A percentile compares a stretch with the other conserved stretches of the same genome.
Evolutionary conservation across 2,888 invertebrate genomes (phyloP).

Genomic region (Aspidiotus destructor): DNA sequence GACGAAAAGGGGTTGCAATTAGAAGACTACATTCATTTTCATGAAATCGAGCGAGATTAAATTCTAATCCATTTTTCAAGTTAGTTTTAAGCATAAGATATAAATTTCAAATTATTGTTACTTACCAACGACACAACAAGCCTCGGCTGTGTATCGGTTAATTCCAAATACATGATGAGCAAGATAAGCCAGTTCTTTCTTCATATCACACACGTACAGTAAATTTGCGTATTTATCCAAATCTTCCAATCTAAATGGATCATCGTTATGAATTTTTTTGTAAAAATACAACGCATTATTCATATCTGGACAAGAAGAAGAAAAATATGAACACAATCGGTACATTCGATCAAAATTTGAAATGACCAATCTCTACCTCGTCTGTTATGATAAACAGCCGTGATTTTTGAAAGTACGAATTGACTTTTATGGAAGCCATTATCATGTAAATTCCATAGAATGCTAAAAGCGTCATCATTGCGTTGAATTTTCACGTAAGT

Average conservation of each 20-base stretch:
- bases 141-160: slow-evolving; percentile 93
- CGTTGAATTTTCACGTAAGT: slow-evolving; percentile 80
- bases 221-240: slow-evolving; percentile 95
- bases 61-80: no score
- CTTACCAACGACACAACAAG: slow-evolving; percentile 91
- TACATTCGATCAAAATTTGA: not conserved
- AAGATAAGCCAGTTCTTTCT: slow-evolving; percentile 81
- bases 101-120: not conserved
- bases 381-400: slow-evolving; percentile 83
- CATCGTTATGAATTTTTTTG: slow-evolving; percentile 48
- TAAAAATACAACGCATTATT: slow-evolving; percentile 26
- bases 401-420: slow-evolving; percentile 84
- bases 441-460: slow-evolving; percentile 64
- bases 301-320: slow-evolving; percentile 27
- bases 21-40: slow-evolving; percentile 37
- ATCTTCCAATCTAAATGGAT: slow-evolving; percentile 89
- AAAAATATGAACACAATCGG: slow-evolving; percentile 16
- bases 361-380: slow-evolving; percentile 52
- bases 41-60: no score
- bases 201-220: slow-evolving; percentile 84
- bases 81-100: no score
- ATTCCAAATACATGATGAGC: slow-evolving; percentile 89
- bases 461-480: slow-evolving; percentile 77
- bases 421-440: slow-evolving; percentile 78
- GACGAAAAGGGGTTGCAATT: no score